phyloP scores from a whole-genome alignment of 2,888 invertebrate genomes.

The Andrena fulva region DNA sequence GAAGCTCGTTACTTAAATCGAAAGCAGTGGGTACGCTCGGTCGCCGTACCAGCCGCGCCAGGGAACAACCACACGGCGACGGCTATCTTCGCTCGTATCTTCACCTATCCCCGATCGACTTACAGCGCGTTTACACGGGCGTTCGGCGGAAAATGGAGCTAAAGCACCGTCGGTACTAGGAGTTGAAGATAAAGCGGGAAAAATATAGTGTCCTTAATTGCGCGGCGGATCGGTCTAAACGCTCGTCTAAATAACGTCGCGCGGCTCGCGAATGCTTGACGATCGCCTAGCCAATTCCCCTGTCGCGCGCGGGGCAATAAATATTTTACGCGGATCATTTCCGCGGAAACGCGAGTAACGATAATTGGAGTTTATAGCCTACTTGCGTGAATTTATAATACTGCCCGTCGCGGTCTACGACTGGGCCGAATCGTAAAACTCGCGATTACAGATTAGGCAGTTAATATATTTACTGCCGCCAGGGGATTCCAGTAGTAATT shows the following conservation, averaged over 20 bases:
- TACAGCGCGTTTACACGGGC: conserved; percentile 24
- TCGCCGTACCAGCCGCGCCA: neutral
- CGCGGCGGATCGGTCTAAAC: conserved; percentile 27
- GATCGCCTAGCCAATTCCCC: conserved; percentile 52
- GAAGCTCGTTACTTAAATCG: neutral
- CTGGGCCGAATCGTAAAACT: conserved; percentile 58
- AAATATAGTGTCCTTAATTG: conserved; percentile 33
- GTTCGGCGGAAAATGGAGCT: conserved; percentile 9
- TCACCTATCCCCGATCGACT: conserved; percentile 37
- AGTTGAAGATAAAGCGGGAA: conserved; percentile 1
- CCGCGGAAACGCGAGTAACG: conserved; percentile 67
- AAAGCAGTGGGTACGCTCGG: neutral
- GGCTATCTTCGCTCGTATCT: conserved; percentile 35
- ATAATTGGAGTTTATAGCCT: conserved; percentile 70
- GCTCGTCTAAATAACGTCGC: conserved; percentile 47
- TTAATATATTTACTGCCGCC: conserved; percentile 58
- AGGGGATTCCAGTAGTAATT: conserved; percentile 40
- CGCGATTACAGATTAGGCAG: conserved; percentile 61
- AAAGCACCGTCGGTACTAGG: neutral
- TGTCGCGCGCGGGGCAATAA: conserved; percentile 58
- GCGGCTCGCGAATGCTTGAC: conserved; percentile 53
- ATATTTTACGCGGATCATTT: conserved; percentile 67
- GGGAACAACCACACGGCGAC: conserved; percentile 23
- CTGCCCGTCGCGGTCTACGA: conserved; percentile 11
- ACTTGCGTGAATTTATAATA: conserved; percentile 67